These are phyloP conservation scores for Leptarthrus brevirostris DNA, from an alignment of 2,888 invertebrate species.

Conservation along the genomic window DNA sequence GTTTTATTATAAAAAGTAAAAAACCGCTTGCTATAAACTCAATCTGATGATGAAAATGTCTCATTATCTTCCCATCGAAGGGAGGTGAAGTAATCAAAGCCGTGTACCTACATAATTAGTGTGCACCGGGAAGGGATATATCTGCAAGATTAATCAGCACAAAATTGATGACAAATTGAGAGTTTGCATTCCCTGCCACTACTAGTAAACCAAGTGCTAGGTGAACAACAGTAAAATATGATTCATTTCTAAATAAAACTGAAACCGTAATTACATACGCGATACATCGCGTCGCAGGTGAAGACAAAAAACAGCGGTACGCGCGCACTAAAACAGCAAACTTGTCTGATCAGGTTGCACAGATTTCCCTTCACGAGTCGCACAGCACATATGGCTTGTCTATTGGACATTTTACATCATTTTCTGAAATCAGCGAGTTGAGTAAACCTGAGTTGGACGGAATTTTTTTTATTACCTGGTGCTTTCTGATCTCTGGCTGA, in stretches of 20 bases:
- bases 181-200: neutral
- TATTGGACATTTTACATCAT: slow-evolving; percentile 11
- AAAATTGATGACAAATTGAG: neutral
- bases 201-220: neutral
- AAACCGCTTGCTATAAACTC: neutral
- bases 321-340: slow-evolving; percentile 3
- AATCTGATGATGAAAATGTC: neutral
- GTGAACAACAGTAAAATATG: slow-evolving; percentile 19
- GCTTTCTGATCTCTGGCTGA: slow-evolving; percentile 29
- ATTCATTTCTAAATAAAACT: slow-evolving; percentile 33
- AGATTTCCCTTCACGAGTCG: neutral
- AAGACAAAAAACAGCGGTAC: neutral
- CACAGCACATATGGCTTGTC: neutral
- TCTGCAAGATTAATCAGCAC: neutral
- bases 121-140: neutral
- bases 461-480: neutral
- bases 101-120: neutral
- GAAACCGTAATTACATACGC: slow-evolving; percentile 12
- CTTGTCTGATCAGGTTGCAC: slow-evolving; percentile 11
- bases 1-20: neutral
- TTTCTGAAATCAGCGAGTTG: slow-evolving; percentile 27
- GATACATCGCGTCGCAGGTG: neutral
- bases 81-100: neutral
- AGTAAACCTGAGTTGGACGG: slow-evolving; percentile 1
- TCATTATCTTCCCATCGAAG: neutral